phyloP scores from a whole-genome alignment of 2,888 invertebrate genomes.

The Pediacus dermestoides region DNA sequence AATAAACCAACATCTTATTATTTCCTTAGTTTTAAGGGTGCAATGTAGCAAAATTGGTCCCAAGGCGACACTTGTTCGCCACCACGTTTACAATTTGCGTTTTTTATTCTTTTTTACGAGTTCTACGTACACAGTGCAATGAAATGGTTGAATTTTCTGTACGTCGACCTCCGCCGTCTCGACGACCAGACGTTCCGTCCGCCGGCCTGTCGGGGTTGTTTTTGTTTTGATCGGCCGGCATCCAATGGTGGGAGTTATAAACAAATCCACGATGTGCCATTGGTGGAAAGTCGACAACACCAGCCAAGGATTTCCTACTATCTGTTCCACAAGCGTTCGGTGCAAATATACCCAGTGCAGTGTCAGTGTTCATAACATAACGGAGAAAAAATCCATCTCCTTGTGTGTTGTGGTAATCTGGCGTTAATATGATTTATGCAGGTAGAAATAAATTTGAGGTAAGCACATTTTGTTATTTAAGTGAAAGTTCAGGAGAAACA shows the following conservation, averaged over 20 bases:
- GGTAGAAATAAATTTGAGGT: slow-evolving; percentile 66
- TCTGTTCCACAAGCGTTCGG: slow-evolving; percentile 24
- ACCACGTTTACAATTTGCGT: too few relatives aligned
- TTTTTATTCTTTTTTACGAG: too few relatives aligned
- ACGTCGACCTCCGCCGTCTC: slow-evolving; percentile 39
- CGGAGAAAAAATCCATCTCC: too few relatives aligned
- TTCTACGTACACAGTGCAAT: too few relatives aligned
- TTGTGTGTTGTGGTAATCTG: slow-evolving; percentile 3
- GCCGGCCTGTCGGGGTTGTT: slow-evolving; percentile 34
- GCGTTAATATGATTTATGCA: slow-evolving; percentile 59
- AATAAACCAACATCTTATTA: too few relatives aligned
- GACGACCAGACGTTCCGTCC: slow-evolving; percentile 26
- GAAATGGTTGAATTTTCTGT: slow-evolving; percentile 27
- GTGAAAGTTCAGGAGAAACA: too few relatives aligned
- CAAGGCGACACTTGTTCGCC: too few relatives aligned
- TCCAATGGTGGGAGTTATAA: slow-evolving; percentile 40
- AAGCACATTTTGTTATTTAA: slow-evolving; percentile 42
- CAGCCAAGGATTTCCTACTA: slow-evolving; percentile 42
- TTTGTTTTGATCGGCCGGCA: slow-evolving; percentile 40
- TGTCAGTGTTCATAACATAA: slow-evolving; percentile 8
- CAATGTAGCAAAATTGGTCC: too few relatives aligned
- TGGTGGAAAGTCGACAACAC: slow-evolving; percentile 30
- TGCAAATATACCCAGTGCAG: slow-evolving; percentile 11
- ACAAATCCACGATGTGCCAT: slow-evolving; percentile 39
- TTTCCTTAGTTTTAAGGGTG: too few relatives aligned